phyloP scores from a whole-genome alignment of 2,797 vertebrate species.

The Thaleichthys pacificus region DNA sequence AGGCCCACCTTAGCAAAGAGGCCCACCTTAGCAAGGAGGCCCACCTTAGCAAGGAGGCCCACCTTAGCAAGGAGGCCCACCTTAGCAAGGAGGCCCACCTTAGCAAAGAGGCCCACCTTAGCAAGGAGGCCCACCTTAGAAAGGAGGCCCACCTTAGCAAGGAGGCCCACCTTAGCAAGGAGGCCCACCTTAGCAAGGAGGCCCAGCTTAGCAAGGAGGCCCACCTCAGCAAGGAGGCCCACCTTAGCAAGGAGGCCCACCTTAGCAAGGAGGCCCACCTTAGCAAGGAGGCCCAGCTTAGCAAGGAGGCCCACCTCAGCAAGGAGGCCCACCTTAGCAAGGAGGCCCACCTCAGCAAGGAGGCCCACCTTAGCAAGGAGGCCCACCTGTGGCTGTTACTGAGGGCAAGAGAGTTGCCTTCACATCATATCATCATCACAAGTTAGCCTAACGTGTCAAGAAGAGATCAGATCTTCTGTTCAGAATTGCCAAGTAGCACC shows the following conservation, averaged over 20 bases:
- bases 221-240: slow-evolving; percentile 3
- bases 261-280: neutral
- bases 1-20: neutral
- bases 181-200: slow-evolving; percentile 7
- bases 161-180: slow-evolving; percentile 7
- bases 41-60: slow-evolving; percentile 6
- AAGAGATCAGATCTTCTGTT: slow-evolving; percentile 48
- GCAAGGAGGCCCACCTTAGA: slow-evolving; percentile 10
- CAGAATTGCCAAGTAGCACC: slow-evolving; percentile 62
- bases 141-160: slow-evolving; percentile 3
- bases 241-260: slow-evolving; percentile 11
- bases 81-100: slow-evolving; percentile 9
- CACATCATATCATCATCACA: neutral
- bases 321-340: too few relatives aligned
- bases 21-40: slow-evolving; percentile 6
- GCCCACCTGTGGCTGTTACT: neutral
- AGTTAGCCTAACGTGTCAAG: slow-evolving; percentile 25
- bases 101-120: slow-evolving; percentile 7
- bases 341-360: too few relatives aligned
- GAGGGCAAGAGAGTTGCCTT: neutral
- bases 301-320: too few relatives aligned
- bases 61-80: slow-evolving; percentile 11
- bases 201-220: slow-evolving; percentile 6
- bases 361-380: slow-evolving; percentile 4
- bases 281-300: too few relatives aligned